Base-by-base conservation (phyloP, 2,797 vertebrate species). In the Microtus agrestis region DNA sequence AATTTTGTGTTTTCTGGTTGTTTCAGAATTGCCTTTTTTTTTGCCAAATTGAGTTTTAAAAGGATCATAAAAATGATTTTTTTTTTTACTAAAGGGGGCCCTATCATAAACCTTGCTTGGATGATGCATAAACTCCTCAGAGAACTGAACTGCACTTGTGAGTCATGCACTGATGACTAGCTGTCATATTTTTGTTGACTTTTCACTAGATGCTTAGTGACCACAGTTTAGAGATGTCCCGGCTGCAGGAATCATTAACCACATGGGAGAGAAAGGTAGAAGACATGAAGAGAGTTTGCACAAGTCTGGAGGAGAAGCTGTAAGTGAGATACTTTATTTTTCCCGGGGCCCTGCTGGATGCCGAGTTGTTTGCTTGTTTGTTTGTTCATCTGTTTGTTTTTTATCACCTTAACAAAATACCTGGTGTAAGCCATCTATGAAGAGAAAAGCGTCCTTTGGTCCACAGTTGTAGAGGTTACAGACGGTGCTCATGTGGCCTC, bases 121-220 rank as follows among this genome's bases (percentile, higher is more conserved):
- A 3, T 82, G 10, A 79, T 59, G 61, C 11, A 59, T 96, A 87
- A 93, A 86, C 63, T 87, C 71, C 87, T 92, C 87, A 78, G 27
- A 78, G 74, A 40, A 81, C 21, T 61, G 34, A 81, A 48, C 21
- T 46, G 34, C 46, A 94, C 77, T 5, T 90, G 34, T 95, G 74
- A 82, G 63, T 71, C 21, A 19, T 29, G n/a, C 54, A 88, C 11
- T 78, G 80, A 29, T 12, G 95, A 89, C 0, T 84, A 34, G n/a
- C 94, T 81, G 54, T 63, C 23, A 13, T 90, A 34, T 76, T 90
- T 93, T 82, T 76, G 71, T 95, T 81, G 65, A 94, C 37, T 97
- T 97, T 97, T 96, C 94, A 94, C 95, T 92, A 98, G 98, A n/a
- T n/a, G 67, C 7, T 97, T 89, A 79, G n/a, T 91, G 96, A 97